Evolutionary conservation across 2,113 vertebrate genomes (phyloP), one percentile per base, ranked within the genome.

Genomic region (rat (Rattus norvegicus)): DNA sequence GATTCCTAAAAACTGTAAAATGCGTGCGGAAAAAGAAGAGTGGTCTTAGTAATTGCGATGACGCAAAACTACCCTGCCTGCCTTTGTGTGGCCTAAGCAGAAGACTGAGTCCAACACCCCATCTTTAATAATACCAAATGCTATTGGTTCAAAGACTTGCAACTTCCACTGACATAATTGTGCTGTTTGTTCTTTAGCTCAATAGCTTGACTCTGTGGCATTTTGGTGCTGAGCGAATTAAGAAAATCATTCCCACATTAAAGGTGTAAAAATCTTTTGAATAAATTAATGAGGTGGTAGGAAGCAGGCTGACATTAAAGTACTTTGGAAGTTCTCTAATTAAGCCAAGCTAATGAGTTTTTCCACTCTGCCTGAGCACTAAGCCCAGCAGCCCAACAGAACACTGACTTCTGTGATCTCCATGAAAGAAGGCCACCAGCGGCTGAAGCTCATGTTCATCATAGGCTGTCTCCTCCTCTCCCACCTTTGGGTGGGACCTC

Each of bases 301-400:
- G 69, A 94, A 95, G 87, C n/a, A 65, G 12, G 70, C 83, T 97
- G 92, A 95, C 77, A 94, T 76, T 92, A 89, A 95, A 84, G 83
- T 87, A 49, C 52, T 83, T 92, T 94, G 77, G 65, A 97, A 96
- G 77, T 89, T 95, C 39, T 87, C 83, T 97, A 95, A 97, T 95
- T 98, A 96, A 96, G 88, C 49, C 17, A 63, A 97, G 91, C n/a
- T 96, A 93, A 96, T 92, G 85, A 97, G 90, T 97, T 95, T 96
- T 94, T 97, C 33, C 33, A 43, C 56, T 16, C 33, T 95, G 92
- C 63, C 67, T 59, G 16, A 91, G 89, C 0, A 0, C 88, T 54
- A 67, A n/a, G 67, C 92, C 69, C 47, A 85, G 56, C 24, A 84
- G 43, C 79, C 92, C 93, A 93, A 93, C 59, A 73, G 75, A 69